phyloP scores from a whole-genome alignment of 1,140 invertebrate species.

The Drosophila repleta region DNA sequence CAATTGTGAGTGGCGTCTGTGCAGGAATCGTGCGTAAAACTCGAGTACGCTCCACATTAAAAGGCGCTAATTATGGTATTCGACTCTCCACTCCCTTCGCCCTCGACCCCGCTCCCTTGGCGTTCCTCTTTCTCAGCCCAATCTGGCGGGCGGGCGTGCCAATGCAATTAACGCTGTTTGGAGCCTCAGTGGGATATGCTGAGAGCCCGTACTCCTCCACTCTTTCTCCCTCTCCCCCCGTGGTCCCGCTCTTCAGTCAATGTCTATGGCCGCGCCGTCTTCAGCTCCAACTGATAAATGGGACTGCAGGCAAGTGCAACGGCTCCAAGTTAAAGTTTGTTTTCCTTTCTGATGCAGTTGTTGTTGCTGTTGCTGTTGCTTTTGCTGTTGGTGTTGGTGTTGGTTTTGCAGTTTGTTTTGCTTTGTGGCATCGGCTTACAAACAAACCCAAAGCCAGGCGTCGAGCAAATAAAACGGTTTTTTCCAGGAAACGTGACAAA shows the following conservation, averaged over 20 bases:
- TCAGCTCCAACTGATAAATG: constrained; percentile 46
- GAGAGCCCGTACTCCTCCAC: constrained; percentile 6
- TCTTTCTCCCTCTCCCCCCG: neutral
- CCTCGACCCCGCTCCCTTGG: neutral
- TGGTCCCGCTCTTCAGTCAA: neutral
- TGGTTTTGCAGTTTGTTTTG: constrained; percentile 46
- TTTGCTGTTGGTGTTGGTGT: neutral
- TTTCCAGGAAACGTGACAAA: constrained; percentile 82
- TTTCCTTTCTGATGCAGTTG: constrained; percentile 33
- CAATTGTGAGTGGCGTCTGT: constrained; percentile 60
- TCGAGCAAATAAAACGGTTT: constrained; percentile 77
- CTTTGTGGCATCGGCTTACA: constrained; percentile 72
- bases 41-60: constrained; percentile 80
- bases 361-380: neutral
- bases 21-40: constrained; percentile 79
- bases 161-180: constrained; percentile 73
- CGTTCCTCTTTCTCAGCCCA: neutral
- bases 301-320: constrained; percentile 53
- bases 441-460: constrained; percentile 70
- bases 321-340: constrained; percentile 72
- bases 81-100: constrained; percentile 8
- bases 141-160: constrained; percentile 59
- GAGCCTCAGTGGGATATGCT: constrained; percentile 31
- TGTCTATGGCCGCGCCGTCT: constrained; percentile 2
- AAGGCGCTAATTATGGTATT: constrained; percentile 79